These are phyloP conservation scores for Thumatha senex DNA, from an alignment of 2,888 invertebrate genomes.

Conservation along the genomic window DNA sequence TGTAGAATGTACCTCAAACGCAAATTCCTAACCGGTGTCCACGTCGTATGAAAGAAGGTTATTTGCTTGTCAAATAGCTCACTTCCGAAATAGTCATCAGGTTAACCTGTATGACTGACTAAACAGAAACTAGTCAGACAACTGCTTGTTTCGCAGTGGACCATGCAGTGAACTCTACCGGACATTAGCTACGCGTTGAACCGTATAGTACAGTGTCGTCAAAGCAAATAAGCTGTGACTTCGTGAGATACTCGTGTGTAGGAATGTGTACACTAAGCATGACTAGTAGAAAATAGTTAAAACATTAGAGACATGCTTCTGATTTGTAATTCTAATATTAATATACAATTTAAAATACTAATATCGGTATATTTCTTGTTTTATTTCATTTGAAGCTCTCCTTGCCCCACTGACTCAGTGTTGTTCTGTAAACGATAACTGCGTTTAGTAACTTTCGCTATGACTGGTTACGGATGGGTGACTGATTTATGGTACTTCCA, in stretches of 20 bases:
- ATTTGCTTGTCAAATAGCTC: conserved; percentile 49
- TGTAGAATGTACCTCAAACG: background rate
- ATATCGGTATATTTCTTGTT: background rate
- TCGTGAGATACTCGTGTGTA: conserved; percentile 59
- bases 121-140: conserved; percentile 47
- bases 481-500: no score
- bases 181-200: conserved; percentile 50
- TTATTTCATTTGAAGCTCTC: no score
- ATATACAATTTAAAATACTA: background rate
- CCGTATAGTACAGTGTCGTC: conserved; percentile 49
- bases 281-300: conserved; percentile 5
- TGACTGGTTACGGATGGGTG: no score
- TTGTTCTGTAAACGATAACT: no score
- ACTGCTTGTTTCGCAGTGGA: conserved; percentile 60
- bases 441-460: no score
- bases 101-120: conserved; percentile 23
- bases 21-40: conserved; percentile 12
- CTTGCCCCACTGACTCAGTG: no score
- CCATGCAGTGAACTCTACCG: conserved; percentile 57
- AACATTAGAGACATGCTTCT: conserved; percentile 1
- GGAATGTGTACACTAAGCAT: conserved; percentile 40
- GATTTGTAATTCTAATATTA: background rate
- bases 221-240: conserved; percentile 53
- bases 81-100: conserved; percentile 51
- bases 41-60: conserved; percentile 36